These are phyloP conservation scores for Phyllostomus hastatus DNA, from an alignment of 2,113 vertebrate species.

Conservation along the genomic window DNA sequence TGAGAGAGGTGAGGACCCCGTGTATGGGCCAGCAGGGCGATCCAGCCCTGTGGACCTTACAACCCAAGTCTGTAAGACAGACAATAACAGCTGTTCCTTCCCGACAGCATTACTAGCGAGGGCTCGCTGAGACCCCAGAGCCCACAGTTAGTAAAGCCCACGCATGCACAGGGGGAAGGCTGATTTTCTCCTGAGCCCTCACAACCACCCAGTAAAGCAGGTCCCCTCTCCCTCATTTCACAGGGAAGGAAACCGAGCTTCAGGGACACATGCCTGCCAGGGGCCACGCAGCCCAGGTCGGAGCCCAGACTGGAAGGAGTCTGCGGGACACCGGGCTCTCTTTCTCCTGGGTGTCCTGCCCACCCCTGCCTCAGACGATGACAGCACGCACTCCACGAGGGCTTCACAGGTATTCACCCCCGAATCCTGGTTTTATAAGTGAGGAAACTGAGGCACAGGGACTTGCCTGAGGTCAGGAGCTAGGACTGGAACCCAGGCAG, in stretches of 20 bases:
- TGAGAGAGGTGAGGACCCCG: background rate
- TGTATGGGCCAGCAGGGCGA: background rate
- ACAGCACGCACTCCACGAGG: rapidly evolving
- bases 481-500: background rate
- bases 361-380: background rate
- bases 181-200: background rate
- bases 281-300: background rate
- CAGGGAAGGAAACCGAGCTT: background rate
- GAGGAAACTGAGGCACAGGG: background rate
- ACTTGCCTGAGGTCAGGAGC: background rate
- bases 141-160: background rate
- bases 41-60: no score
- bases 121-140: background rate
- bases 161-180: background rate
- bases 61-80: background rate
- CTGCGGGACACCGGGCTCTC: background rate
- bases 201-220: background rate
- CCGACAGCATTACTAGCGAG: background rate
- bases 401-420: background rate
- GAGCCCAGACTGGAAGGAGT: background rate
- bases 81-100: background rate
- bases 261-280: rapidly evolving
- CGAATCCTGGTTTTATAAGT: background rate
- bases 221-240: background rate
- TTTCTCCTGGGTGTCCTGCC: background rate